Conservation (phyloP, 2,113 vertebrate species). For the Aplodontia rufa region DNA sequence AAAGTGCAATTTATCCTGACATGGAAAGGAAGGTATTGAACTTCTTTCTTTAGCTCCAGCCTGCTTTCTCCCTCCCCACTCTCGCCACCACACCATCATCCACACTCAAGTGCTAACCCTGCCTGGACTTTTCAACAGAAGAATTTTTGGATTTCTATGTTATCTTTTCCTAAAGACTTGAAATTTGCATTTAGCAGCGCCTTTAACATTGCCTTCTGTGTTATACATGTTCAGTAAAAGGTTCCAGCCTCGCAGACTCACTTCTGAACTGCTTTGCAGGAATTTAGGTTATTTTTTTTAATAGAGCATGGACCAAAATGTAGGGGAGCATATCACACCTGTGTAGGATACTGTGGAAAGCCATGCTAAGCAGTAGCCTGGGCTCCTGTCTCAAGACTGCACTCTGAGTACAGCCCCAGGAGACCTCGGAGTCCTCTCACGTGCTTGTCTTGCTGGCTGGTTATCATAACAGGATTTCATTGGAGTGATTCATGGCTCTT, state of each 20-base stretch:
- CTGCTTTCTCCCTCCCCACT: not conserved
- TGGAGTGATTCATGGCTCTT: not conserved
- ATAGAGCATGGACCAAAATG: not conserved
- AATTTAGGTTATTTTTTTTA: not conserved
- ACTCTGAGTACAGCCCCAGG: not conserved
- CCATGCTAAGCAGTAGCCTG: not conserved
- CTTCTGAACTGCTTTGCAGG: not conserved
- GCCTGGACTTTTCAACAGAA: not conserved
- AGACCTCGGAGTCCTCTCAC: not conserved
- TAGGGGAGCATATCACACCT: not conserved
- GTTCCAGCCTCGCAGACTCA: not conserved
- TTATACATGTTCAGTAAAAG: not conserved
- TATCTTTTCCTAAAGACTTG: not conserved
- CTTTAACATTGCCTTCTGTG: not conserved
- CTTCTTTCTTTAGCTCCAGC: not conserved
- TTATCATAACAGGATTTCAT: not conserved
- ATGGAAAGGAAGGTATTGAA: not conserved
- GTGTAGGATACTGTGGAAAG: too few relatives aligned
- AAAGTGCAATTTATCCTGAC: not conserved
- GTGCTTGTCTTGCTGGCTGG: not conserved
- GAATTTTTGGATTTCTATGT: not conserved
- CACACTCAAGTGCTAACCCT: too few relatives aligned
- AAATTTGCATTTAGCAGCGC: not conserved
- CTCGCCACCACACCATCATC: not conserved
- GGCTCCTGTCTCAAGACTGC: not conserved